These are phyloP conservation scores for Yoshiicerus persimilis DNA, from an alignment of 1,140 invertebrate genomes.

Conservation along the genomic window DNA sequence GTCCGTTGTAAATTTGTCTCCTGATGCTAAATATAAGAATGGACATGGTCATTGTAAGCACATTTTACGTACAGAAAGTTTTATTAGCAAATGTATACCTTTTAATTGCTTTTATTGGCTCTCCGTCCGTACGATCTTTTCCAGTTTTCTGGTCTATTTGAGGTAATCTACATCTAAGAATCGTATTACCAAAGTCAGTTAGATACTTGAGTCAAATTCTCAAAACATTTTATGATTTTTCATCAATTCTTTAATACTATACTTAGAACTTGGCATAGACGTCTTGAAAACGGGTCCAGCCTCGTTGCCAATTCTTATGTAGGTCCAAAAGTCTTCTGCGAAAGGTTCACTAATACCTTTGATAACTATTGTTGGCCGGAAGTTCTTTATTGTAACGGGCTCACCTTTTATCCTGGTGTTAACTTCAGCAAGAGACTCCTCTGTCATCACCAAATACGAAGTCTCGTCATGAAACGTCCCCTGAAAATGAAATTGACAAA, in stretches of 20 bases:
- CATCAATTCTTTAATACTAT: no score
- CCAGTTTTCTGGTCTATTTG: conserved; percentile 53
- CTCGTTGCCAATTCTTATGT: conserved; percentile 48
- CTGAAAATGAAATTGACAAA: not conserved
- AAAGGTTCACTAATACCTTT: conserved; percentile 42
- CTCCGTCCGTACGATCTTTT: conserved; percentile 50
- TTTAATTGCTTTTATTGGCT: conserved; percentile 53
- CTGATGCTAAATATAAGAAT: conserved; percentile 28
- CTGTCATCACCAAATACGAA: conserved; percentile 24
- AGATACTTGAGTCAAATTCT: no score
- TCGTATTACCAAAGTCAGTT: not conserved
- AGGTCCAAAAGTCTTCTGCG: conserved; percentile 51
- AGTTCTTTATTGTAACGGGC: conserved; percentile 49
- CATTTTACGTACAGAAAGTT: not conserved
- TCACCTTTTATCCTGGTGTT: conserved; percentile 27
- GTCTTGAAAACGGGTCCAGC: conserved; percentile 42
- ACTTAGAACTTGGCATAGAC: conserved; percentile 50
- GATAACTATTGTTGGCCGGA: conserved; percentile 50
- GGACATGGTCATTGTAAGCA: not conserved
- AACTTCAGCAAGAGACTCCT: conserved; percentile 14
- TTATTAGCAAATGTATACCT: conserved; percentile 45
- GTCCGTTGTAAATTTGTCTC: conserved; percentile 28
- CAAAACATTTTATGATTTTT: no score
- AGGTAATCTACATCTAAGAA: conserved; percentile 52
- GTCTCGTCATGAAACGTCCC: conserved; percentile 40